A percentile compares a stretch with the other conserved stretches of the same genome.
These are phyloP conservation scores for Lysandra coridon DNA, from an alignment of 2,888 invertebrate species.

Conservation along the genomic window DNA sequence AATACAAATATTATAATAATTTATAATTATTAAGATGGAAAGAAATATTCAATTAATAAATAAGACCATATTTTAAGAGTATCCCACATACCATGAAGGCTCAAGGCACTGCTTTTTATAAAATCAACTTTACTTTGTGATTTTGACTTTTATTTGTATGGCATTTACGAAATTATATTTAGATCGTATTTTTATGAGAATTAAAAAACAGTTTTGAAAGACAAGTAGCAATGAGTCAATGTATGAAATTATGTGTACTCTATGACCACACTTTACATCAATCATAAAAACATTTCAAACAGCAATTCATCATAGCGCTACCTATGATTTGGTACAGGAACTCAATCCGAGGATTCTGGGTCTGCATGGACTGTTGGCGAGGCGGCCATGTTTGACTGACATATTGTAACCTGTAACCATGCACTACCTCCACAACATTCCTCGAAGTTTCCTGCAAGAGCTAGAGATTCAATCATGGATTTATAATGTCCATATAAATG, in stretches of 20 bases:
- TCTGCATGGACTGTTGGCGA: no score
- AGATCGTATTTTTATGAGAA: not conserved
- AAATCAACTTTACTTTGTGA: slow-evolving; percentile 50
- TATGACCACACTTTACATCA: not conserved
- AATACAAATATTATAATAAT: slow-evolving; percentile 20
- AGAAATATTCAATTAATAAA: slow-evolving; percentile 32
- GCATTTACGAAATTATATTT: not conserved
- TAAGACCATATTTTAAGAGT: slow-evolving; percentile 45
- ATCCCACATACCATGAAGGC: slow-evolving; percentile 65
- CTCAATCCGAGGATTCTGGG: not conserved
- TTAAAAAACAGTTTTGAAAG: not conserved
- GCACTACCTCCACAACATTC: not conserved
- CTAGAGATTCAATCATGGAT: not conserved
- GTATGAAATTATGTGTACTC: not conserved
- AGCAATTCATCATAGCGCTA: not conserved
- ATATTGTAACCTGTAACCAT: no score
- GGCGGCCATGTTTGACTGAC: no score
- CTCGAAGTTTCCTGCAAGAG: not conserved
- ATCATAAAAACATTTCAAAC: not conserved
- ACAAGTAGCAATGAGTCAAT: not conserved
- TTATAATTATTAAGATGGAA: not conserved
- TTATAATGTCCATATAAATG: not conserved
- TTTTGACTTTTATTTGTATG: not conserved
- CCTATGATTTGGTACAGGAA: no score
- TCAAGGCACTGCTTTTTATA: slow-evolving; percentile 73